Evolutionary conservation across 2,888 invertebrate genomes (phyloP).

Genomic region (Dendrolimus pini): DNA sequence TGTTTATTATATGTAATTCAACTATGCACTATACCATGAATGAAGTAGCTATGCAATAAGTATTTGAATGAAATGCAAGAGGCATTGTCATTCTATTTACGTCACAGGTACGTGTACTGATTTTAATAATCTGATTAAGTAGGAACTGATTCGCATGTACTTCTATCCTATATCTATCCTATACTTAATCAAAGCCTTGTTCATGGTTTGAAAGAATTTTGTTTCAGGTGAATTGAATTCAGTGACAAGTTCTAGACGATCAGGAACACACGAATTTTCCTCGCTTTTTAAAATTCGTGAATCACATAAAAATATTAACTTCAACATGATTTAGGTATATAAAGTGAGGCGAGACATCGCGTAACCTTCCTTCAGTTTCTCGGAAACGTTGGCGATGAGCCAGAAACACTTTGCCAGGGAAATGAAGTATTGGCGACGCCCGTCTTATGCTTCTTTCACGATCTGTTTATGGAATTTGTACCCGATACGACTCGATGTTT

Average conservation of each 20-base stretch:
- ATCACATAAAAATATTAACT: conserved; percentile 52
- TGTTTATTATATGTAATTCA: neutral
- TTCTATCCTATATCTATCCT: too few species aligned
- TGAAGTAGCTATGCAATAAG: neutral
- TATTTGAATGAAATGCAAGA: neutral
- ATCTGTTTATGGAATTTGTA: conserved; percentile 64
- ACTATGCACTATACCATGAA: neutral
- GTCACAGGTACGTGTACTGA: too few species aligned
- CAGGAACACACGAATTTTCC: neutral
- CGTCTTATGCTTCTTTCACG: conserved; percentile 54
- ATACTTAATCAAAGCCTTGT: too few species aligned
- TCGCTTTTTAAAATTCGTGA: conserved; percentile 26
- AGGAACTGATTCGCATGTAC: too few species aligned
- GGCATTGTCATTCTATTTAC: neutral
- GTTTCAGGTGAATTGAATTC: too few species aligned
- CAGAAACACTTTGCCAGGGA: conserved; percentile 57
- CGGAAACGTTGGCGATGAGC: conserved; percentile 63
- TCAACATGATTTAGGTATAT: conserved; percentile 69
- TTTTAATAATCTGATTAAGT: too few species aligned
- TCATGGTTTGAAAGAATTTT: too few species aligned
- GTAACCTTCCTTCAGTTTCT: conserved; percentile 72
- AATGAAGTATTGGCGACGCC: conserved; percentile 64
- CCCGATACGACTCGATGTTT: conserved; percentile 41
- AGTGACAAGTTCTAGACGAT: too few species aligned
- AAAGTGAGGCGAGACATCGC: conserved; percentile 69